A percentile compares a stretch with the other conserved stretches of the same genome.
Conservation (phyloP, 2,888 invertebrate species). For the Parasteatoda lunata region DNA sequence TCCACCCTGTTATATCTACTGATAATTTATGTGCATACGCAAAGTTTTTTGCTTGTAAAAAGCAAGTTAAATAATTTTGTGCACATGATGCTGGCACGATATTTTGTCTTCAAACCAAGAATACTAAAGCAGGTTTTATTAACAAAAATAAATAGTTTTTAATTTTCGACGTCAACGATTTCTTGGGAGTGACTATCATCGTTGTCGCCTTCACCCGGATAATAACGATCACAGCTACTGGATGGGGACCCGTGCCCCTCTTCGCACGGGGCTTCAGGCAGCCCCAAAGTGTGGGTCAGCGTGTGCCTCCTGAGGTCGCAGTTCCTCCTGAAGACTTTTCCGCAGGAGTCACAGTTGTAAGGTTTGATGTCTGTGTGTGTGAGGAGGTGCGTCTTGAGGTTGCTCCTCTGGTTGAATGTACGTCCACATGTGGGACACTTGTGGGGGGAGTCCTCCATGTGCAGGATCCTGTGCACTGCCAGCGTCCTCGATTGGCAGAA, state of each 20-base stretch:
- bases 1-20: no score
- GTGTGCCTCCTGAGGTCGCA: conserved; percentile 93
- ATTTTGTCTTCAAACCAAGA: background rate
- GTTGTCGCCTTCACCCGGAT: conserved; percentile 59
- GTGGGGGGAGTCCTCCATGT: conserved; percentile 95
- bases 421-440: conserved; percentile 94
- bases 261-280: conserved; percentile 54
- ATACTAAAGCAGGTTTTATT: background rate
- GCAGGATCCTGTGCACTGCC: conserved; percentile 96
- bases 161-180: conserved; percentile 69
- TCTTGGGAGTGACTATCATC: conserved; percentile 66
- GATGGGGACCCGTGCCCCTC: conserved; percentile 44
- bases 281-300: conserved; percentile 81
- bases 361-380: conserved; percentile 96
- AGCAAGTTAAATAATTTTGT: no score
- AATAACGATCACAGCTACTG: conserved; percentile 58
- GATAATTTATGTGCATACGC: no score
- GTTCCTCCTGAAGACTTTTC: conserved; percentile 92
- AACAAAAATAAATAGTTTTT: background rate
- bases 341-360: conserved; percentile 90
- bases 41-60: no score
- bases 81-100: no score
- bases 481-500: conserved; percentile 98
- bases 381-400: conserved; percentile 91
- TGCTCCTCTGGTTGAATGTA: conserved; percentile 93